Evolutionary conservation across 2,888 invertebrate species (phyloP), one percentile per base, ranked within the genome.

Genomic region (Chaitophorus viminalis): DNA sequence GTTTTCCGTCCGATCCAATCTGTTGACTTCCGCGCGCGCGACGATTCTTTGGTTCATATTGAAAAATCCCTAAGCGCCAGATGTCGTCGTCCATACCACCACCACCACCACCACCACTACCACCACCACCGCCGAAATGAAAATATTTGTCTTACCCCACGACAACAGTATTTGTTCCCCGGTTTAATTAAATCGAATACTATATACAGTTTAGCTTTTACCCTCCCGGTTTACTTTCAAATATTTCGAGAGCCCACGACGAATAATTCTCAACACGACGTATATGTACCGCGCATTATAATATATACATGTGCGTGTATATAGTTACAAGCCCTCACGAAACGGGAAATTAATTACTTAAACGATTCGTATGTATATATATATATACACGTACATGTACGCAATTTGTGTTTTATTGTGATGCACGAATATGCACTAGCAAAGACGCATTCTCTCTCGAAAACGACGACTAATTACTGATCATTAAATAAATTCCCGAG

Each of bases 171-270:
- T 86, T 85, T 78, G 65, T 78, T 78, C 86, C 36, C 70, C 60
- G 72, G 87, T 87, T 87, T 87, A 87, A 87, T 87, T 87, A 87
- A 87, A 87, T 87, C 81, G 72, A 87, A 87, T 81, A 81, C 79
- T 46, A 72, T 33, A 72, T 25, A 82, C 29, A 17, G 78, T 81
- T 81, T 68, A 29, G 68, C 68, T 68, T 81, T 29, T 83, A 75
- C 83, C 74, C 74, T 76, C 74, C 31, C 76, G 68, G 76, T 77
- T 31, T 60, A 65, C 31, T 65, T 65, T 17, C 65, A 65, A 76
- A 84, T 84, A 84, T 84, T 84, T 84, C 76, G 33, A 76, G 84
- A 31, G 76, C 65, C 65, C 75, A 21, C 33, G 78, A 5, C 76
- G 54, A 54, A 33, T 39, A 76, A 84, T 65, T 76, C 65, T 39